Percentiles rank a stretch among this genome's conserved stretches.
Conservation (phyloP, 2,888 invertebrate species). For the Salticus scenicus region DNA sequence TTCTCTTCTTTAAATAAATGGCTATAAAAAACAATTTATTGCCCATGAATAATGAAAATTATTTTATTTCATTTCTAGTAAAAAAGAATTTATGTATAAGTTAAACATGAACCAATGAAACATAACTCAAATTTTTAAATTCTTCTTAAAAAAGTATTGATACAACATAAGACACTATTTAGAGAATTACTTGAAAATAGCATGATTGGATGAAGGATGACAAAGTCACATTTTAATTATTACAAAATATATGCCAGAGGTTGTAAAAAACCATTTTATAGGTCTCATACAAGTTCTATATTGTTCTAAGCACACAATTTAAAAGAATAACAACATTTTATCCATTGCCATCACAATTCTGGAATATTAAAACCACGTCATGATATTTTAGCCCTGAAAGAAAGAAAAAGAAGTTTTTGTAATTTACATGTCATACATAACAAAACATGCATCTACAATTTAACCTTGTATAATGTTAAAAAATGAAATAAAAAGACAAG, state of each 20-base stretch:
- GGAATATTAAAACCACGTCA: slow-evolving; percentile 67
- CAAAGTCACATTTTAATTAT: slow-evolving; percentile 49
- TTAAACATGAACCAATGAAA: slow-evolving; percentile 19
- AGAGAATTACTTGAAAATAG: slow-evolving; percentile 37
- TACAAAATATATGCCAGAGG: slow-evolving; percentile 51
- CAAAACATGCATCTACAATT: too few relatives aligned
- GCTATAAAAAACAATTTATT: not conserved
- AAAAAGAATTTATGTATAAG: slow-evolving; percentile 14
- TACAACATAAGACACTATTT: slow-evolving; percentile 48
- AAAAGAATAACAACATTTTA: slow-evolving; percentile 53
- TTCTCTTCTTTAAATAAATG: not conserved
- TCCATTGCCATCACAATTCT: slow-evolving; percentile 54
- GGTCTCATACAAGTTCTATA: slow-evolving; percentile 33
- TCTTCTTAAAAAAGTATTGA: slow-evolving; percentile 51
- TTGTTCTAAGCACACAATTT: slow-evolving; percentile 36
- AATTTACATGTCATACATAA: too few relatives aligned
- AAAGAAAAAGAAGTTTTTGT: slow-evolving; percentile 9
- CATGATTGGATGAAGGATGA: slow-evolving; percentile 47
- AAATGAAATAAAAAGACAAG: too few relatives aligned
- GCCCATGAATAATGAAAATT: not conserved
- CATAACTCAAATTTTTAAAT: slow-evolving; percentile 37
- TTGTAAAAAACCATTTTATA: slow-evolving; percentile 42
- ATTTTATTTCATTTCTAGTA: slow-evolving; percentile 2
- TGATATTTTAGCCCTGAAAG: slow-evolving; percentile 40
- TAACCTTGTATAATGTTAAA: too few relatives aligned